A percentile compares a stretch with the other conserved stretches of the same genome.
These are phyloP conservation scores for Ancistrus triradiatus DNA, from an alignment of 2,113 vertebrate species.

Conservation along the genomic window DNA sequence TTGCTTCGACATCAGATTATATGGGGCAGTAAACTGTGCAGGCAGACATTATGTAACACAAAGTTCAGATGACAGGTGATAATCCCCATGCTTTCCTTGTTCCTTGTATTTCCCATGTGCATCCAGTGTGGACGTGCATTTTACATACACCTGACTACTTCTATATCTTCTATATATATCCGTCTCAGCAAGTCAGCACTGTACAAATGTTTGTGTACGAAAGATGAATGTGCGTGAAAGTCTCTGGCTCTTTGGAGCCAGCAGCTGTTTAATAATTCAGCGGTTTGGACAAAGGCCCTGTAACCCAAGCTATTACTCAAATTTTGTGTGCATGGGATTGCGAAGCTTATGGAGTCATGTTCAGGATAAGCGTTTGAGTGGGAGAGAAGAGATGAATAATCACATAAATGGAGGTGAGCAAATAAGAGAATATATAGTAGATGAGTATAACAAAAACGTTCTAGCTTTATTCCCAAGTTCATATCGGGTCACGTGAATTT, in stretches of 20 bases:
- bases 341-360: too few relatives aligned
- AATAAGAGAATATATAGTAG: too few relatives aligned
- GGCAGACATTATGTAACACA: background rate
- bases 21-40: background rate
- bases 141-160: background rate
- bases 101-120: background rate
- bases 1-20: background rate
- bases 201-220: background rate
- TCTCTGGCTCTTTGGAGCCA: constrained; percentile 48
- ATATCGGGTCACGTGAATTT: too few relatives aligned
- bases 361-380: too few relatives aligned
- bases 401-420: too few relatives aligned
- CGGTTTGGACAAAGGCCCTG: constrained; percentile 54
- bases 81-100: background rate
- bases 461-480: too few relatives aligned
- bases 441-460: too few relatives aligned
- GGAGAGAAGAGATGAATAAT: too few relatives aligned
- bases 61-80: constrained; percentile 13
- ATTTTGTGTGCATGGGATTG: constrained; percentile 33
- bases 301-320: constrained; percentile 48
- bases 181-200: background rate
- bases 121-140: background rate
- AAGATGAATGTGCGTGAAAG: constrained; percentile 11
- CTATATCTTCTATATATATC: background rate
- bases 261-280: constrained; percentile 69